A percentile compares a stretch with the other conserved stretches of the same genome.
phyloP scores from a whole-genome alignment of 30 jellyfish, hydroid and myxozoan species.

The Pseudorhiza aurosa region DNA sequence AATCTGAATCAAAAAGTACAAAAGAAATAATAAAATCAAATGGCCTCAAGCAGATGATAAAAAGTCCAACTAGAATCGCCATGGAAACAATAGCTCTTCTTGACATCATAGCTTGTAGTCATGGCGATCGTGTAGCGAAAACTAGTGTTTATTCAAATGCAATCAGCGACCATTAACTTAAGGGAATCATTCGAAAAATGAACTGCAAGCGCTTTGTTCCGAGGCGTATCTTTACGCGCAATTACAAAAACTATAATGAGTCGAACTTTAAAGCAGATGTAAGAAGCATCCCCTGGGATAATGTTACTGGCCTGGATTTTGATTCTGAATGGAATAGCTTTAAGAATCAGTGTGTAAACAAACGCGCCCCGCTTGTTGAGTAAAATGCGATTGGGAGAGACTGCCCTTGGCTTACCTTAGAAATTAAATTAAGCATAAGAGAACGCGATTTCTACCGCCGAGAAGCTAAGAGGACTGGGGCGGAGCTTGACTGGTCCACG shows the following conservation, averaged over 20 bases:
- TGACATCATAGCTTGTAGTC: slow-evolving; percentile 33
- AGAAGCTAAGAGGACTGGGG: slow-evolving; percentile 25
- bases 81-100: too few species aligned
- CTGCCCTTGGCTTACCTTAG: slow-evolving; percentile 39
- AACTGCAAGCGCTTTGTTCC: slow-evolving; percentile 24
- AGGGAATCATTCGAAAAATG: not conserved
- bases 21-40: too few species aligned
- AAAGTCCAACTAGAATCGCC: too few species aligned
- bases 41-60: too few species aligned
- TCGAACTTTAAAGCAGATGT: slow-evolving; percentile 29
- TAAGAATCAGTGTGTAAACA: slow-evolving; percentile 32
- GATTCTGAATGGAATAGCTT: slow-evolving; percentile 45
- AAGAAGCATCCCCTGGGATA: slow-evolving; percentile 21
- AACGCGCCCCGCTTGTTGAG: slow-evolving; percentile 40
- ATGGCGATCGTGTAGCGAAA: slow-evolving; percentile 30
- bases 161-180: slow-evolving; percentile 27
- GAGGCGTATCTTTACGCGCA: slow-evolving; percentile 44
- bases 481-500: slow-evolving; percentile 54
- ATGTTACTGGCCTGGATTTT: slow-evolving; percentile 10
- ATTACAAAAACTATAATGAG: slow-evolving; percentile 14
- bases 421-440: slow-evolving; percentile 14
- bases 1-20: too few species aligned
- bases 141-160: slow-evolving; percentile 29
- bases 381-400: slow-evolving; percentile 24
- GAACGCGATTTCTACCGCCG: slow-evolving; percentile 42